Percentiles rank a stretch among this genome's conserved stretches.
Evolutionary conservation across 1,140 invertebrate genomes (phyloP).

Genomic region (Teleopsis dalmanni): DNA sequence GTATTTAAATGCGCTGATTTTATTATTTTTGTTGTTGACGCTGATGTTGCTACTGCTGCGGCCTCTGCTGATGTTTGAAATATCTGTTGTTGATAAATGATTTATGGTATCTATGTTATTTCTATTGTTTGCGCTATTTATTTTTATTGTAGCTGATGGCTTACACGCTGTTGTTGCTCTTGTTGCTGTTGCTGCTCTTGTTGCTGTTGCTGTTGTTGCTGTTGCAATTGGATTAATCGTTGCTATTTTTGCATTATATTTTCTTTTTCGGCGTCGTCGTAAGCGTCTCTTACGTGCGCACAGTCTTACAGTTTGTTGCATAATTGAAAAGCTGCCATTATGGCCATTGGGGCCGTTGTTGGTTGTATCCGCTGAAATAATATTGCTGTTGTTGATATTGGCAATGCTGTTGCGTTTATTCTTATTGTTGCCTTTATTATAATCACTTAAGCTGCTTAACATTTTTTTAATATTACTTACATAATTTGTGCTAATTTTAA

Average conservation of each 20-base stretch:
- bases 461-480: too few species aligned
- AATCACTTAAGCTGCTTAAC: background rate
- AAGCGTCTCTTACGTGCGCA: conserved; percentile 39
- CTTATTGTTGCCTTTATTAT: background rate
- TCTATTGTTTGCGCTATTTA: background rate
- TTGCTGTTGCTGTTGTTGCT: background rate
- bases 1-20: background rate
- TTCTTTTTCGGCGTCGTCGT: conserved; percentile 33
- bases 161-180: background rate
- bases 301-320: conserved; percentile 32
- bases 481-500: too few species aligned
- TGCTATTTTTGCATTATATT: background rate
- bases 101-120: background rate
- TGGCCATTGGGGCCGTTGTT: conserved; percentile 3
- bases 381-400: conserved; percentile 4
- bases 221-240: background rate
- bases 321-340: conserved; percentile 12
- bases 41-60: background rate
- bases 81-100: too few species aligned
- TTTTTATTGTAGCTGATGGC: too few species aligned
- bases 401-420: background rate
- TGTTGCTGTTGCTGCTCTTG: conserved; percentile 4
- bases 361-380: conserved; percentile 17
- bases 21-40: background rate
- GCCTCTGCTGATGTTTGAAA: background rate